Conservation (phyloP, 64 coral and sea anemone species). For the Trachythela sp. region DNA sequence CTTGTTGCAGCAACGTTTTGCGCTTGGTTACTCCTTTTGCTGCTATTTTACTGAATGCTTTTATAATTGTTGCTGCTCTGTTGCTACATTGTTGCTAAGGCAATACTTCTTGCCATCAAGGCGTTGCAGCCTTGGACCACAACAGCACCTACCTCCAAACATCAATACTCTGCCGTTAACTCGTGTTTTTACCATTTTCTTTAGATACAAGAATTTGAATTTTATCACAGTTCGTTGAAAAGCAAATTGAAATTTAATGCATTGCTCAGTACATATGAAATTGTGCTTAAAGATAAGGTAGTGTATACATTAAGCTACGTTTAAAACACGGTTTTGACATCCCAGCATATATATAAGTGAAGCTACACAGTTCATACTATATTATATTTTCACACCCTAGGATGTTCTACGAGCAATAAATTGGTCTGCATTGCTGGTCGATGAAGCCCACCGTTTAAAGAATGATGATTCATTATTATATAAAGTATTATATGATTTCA, state of each 20-base stretch:
- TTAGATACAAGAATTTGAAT: slow-evolving; percentile 97
- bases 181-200: neutral
- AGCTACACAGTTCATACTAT: too few species aligned
- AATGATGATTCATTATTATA: slow-evolving; percentile 97
- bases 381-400: slow-evolving; percentile 33
- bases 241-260: slow-evolving; percentile 94
- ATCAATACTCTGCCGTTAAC: too few species aligned
- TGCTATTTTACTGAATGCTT: too few species aligned
- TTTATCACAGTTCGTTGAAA: slow-evolving; percentile 60
- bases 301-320: neutral
- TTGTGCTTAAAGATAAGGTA: slow-evolving; percentile 92
- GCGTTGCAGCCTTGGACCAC: too few species aligned
- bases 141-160: too few species aligned
- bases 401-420: slow-evolving; percentile 66
- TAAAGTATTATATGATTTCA: slow-evolving; percentile 86
- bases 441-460: slow-evolving; percentile 92
- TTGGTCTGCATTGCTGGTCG: slow-evolving; percentile 84
- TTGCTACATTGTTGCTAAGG: too few species aligned
- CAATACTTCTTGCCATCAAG: too few species aligned
- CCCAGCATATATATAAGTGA: too few species aligned
- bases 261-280: slow-evolving; percentile 88
- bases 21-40: too few species aligned
- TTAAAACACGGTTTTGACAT: neutral
- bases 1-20: too few species aligned
- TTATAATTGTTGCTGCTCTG: too few species aligned